Conservation (phyloP, 1,140 invertebrate species). For the Calliopsis andreniformis region DNA sequence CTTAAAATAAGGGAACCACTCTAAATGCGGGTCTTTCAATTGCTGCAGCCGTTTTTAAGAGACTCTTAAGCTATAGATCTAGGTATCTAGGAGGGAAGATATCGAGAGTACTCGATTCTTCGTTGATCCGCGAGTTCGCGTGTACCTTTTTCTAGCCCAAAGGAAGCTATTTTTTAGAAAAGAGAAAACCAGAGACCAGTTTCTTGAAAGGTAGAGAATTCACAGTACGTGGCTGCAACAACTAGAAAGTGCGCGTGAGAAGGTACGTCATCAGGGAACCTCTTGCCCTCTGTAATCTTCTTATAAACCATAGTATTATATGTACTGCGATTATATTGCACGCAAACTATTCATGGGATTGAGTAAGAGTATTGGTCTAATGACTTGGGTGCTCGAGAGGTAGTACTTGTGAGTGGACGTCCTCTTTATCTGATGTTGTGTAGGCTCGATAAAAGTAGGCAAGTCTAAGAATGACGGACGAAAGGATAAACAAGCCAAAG, state of each 20-base stretch:
- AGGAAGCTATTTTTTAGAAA: slow-evolving; percentile 43
- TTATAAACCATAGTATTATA: slow-evolving; percentile 33
- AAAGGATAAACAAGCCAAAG: slow-evolving; percentile 53
- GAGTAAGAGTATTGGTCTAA: slow-evolving; percentile 50
- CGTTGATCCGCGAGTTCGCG: not conserved
- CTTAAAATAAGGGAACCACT: slow-evolving; percentile 28
- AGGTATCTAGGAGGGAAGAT: not conserved
- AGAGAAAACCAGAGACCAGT: not conserved
- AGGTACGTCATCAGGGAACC: slow-evolving; percentile 20
- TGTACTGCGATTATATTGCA: slow-evolving; percentile 13
- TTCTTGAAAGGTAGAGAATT: not conserved
- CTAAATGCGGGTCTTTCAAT: slow-evolving; percentile 31
- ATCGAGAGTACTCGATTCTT: slow-evolving; percentile 1
- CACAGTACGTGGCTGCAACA: slow-evolving; percentile 30
- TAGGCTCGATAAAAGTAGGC: slow-evolving; percentile 4
- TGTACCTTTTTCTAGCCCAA: slow-evolving; percentile 27
- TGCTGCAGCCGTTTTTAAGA: slow-evolving; percentile 44
- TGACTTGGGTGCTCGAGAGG: not conserved
- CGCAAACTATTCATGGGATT: slow-evolving; percentile 24
- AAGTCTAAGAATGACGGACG: not conserved
- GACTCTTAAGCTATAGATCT: not conserved
- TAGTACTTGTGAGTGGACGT: slow-evolving; percentile 6
- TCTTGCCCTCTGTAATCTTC: slow-evolving; percentile 31
- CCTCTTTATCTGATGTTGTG: not conserved
- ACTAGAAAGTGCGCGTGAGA: slow-evolving; percentile 29